Conservation (phyloP, 2,888 invertebrate species). For the Sinhomidia bicolor region DNA sequence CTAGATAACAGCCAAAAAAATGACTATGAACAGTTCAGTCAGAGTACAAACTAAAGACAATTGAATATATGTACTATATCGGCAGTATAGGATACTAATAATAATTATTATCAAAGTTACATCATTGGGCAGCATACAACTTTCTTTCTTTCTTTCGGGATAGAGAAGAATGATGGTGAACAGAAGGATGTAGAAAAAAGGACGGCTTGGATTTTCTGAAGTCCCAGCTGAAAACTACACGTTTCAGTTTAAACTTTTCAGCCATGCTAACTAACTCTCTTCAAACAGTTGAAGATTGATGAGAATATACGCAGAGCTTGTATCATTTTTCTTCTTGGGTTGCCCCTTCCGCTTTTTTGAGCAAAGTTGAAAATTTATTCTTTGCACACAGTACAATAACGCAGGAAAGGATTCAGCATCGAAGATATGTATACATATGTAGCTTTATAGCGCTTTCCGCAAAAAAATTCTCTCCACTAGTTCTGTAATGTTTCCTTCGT, state of each 20-base stretch:
- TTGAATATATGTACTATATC: background rate
- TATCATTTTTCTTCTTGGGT: background rate
- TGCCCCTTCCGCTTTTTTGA: background rate
- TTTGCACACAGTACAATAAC: background rate
- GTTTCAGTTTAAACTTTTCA: background rate
- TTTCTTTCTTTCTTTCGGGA: background rate
- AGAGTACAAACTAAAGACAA: background rate
- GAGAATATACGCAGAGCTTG: background rate
- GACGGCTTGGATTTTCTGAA: background rate
- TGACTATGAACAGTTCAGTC: background rate
- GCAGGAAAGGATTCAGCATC: background rate
- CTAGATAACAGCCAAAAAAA: constrained; percentile 17
- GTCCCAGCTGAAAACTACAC: background rate
- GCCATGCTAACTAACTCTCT: background rate
- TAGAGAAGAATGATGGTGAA: background rate
- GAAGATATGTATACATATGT: background rate
- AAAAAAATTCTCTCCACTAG: too few relatives aligned
- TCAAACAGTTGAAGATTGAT: background rate
- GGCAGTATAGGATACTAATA: background rate
- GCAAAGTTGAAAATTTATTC: background rate
- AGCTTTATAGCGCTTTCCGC: background rate
- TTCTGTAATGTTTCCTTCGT: background rate
- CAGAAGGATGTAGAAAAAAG: background rate
- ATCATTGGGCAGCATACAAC: too few relatives aligned
- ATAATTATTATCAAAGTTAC: background rate